Percentiles rank a stretch among this genome's conserved stretches.
Conservation (phyloP, 2,888 invertebrate genomes). For the Endotricha flammealis region DNA sequence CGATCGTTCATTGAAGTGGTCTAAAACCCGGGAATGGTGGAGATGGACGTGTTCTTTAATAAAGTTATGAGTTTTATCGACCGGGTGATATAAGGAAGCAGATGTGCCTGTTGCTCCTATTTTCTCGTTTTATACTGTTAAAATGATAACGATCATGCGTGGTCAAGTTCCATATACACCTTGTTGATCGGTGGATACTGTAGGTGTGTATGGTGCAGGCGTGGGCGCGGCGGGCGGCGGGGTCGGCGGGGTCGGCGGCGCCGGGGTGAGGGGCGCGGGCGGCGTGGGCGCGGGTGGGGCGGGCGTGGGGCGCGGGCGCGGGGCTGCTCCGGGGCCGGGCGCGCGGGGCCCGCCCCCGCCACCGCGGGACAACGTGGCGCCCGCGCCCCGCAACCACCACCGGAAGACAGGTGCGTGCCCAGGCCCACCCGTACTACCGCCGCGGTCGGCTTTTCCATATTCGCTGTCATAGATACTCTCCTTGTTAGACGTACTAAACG, state of each 20-base stretch:
- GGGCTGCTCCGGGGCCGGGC: constrained; percentile 80
- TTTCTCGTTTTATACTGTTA: too few species aligned
- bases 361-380: constrained; percentile 83
- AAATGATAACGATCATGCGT: too few species aligned
- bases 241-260: constrained; percentile 34
- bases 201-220: constrained; percentile 27
- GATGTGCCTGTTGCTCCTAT: too few species aligned
- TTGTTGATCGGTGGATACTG: background rate
- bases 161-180: too few species aligned
- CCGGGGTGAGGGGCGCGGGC: constrained; percentile 29
- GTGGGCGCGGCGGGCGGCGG: constrained; percentile 36
- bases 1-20: too few species aligned
- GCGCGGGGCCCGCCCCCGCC: constrained; percentile 93
- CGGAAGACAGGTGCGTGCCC: constrained; percentile 67
- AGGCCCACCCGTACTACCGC: constrained; percentile 35
- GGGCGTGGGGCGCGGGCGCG: constrained; percentile 31
- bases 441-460: constrained; percentile 41
- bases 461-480: constrained; percentile 53
- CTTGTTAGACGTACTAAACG: constrained; percentile 43
- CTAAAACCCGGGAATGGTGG: too few species aligned
- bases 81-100: too few species aligned
- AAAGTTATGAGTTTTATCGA: too few species aligned
- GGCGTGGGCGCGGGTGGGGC: constrained; percentile 31
- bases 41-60: too few species aligned
- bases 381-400: constrained; percentile 60